phyloP scores from a whole-genome alignment of 1,140 invertebrate genomes.

The Meloidogyne chitwoodi region DNA sequence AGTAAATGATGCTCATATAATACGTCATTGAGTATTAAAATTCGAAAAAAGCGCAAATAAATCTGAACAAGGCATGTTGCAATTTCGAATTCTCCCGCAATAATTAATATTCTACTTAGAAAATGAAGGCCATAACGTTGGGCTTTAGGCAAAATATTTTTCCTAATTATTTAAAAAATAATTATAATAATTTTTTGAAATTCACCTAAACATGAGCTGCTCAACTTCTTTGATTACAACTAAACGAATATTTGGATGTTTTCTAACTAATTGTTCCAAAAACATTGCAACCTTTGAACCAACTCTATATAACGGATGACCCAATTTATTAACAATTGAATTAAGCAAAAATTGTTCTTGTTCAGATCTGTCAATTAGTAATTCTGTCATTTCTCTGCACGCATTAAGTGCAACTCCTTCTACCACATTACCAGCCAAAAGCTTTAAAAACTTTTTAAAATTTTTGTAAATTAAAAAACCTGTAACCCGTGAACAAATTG shows the following conservation, averaged over 20 bases:
- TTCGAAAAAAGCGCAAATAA: slow-evolving; percentile 94
- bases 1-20: slow-evolving; percentile 71
- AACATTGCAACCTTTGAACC: slow-evolving; percentile 80
- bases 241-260: slow-evolving; percentile 86
- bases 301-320: slow-evolving; percentile 81
- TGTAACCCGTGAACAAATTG: slow-evolving; percentile 70
- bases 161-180: slow-evolving; percentile 35
- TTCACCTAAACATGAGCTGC: slow-evolving; percentile 30
- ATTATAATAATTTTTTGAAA: slow-evolving; percentile 2
- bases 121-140: slow-evolving; percentile 92
- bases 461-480: slow-evolving; percentile 64
- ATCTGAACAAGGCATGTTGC: slow-evolving; percentile 78
- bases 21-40: slow-evolving; percentile 65
- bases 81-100: slow-evolving; percentile 71
- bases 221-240: slow-evolving; percentile 30
- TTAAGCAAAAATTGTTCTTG: slow-evolving; percentile 77
- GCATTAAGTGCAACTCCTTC: slow-evolving; percentile 48
- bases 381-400: slow-evolving; percentile 67
- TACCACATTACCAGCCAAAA: slow-evolving; percentile 27
- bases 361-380: slow-evolving; percentile 78
- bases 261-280: slow-evolving; percentile 73
- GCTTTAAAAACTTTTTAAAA: slow-evolving; percentile 69
- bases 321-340: slow-evolving; percentile 86
- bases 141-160: slow-evolving; percentile 73
- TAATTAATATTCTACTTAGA: slow-evolving; percentile 74